Percentiles rank a stretch among this genome's conserved stretches.
Conservation (phyloP, 2,888 invertebrate species). For the Fragum fragum region DNA sequence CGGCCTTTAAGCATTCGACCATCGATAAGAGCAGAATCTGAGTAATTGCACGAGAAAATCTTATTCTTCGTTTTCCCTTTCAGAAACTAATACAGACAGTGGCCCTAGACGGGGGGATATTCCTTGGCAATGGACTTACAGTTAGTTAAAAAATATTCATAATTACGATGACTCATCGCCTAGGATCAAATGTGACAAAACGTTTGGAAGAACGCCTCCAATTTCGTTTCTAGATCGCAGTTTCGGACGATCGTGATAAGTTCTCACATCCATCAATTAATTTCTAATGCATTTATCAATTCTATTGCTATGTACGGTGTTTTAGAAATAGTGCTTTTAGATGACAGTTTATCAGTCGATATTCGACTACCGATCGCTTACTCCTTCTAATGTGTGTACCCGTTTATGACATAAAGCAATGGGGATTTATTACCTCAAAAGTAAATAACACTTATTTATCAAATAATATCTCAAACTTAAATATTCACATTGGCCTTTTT, state of each 20-base stretch:
- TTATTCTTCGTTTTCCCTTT: not conserved
- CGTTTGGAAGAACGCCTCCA: not conserved
- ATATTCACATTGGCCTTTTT: too few relatives aligned
- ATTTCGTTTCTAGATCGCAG: not conserved
- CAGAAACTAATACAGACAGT: conserved; percentile 30
- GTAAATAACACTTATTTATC: too few relatives aligned
- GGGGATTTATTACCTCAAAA: too few relatives aligned
- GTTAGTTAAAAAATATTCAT: not conserved
- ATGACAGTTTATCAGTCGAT: not conserved
- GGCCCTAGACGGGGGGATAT: conserved; percentile 80
- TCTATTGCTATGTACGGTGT: not conserved
- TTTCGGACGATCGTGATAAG: not conserved
- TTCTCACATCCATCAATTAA: not conserved
- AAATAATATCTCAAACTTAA: too few relatives aligned
- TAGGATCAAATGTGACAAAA: not conserved
- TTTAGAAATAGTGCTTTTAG: not conserved
- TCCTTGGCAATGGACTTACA: conserved; percentile 81
- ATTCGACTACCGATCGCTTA: not conserved
- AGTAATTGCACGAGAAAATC: too few relatives aligned
- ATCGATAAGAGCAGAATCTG: too few relatives aligned
- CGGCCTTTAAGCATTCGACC: too few relatives aligned
- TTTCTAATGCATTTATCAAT: not conserved
- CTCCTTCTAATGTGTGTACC: not conserved
- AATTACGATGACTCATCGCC: too few relatives aligned
- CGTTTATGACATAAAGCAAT: not conserved